Evolutionary conservation across 2,888 invertebrate genomes (phyloP).

Genomic region (Cataglyphis livida): DNA sequence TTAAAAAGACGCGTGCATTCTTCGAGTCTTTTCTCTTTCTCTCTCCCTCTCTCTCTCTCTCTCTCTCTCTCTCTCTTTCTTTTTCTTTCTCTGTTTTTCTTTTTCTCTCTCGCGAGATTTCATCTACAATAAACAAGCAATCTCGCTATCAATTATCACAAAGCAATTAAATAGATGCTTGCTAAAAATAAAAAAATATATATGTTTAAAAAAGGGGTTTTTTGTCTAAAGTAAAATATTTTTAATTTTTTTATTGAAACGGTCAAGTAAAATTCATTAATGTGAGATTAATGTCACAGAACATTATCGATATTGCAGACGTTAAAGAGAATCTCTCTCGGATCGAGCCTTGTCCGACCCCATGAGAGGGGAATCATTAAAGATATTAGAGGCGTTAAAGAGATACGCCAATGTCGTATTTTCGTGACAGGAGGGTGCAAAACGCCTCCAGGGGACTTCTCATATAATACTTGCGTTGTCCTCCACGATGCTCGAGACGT

Average conservation of each 20-base stretch:
- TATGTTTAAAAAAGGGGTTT: not conserved
- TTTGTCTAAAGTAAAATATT: not conserved
- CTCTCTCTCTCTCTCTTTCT: no score
- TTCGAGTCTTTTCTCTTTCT: not conserved
- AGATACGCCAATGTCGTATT: slow-evolving; percentile 61
- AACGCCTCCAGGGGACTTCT: slow-evolving; percentile 37
- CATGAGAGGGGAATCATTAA: slow-evolving; percentile 52
- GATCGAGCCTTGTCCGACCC: slow-evolving; percentile 5
- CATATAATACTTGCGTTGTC: slow-evolving; percentile 44
- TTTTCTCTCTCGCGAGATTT: not conserved
- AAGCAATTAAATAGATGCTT: slow-evolving; percentile 4
- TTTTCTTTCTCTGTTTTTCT: not conserved
- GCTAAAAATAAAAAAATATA: not conserved
- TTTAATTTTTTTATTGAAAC: not conserved
- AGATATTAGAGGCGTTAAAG: slow-evolving; percentile 73
- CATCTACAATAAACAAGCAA: slow-evolving; percentile 1
- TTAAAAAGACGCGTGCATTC: slow-evolving; percentile 35
- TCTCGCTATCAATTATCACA: not conserved
- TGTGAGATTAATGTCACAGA: not conserved
- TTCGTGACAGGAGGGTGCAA: slow-evolving; percentile 46
- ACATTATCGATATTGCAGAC: slow-evolving; percentile 37
- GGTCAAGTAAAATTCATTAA: not conserved
- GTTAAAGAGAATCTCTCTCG: slow-evolving; percentile 23
- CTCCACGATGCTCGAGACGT: slow-evolving; percentile 33
- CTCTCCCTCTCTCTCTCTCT: no score